phyloP scores from a whole-genome alignment of 2,113 vertebrate genomes.

The Epinephelus lanceolatus region DNA sequence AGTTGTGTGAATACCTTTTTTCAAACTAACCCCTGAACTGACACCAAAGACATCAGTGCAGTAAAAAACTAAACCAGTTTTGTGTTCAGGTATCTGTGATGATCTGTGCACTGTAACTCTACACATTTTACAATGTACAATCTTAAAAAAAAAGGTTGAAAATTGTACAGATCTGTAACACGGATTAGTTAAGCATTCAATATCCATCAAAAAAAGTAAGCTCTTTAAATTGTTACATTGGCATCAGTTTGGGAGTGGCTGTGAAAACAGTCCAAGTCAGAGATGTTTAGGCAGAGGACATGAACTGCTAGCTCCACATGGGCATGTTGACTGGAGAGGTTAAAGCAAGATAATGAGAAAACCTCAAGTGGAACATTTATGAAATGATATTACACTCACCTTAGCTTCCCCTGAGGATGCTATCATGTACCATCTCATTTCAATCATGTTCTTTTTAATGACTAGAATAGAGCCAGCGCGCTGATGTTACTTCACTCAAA shows the following conservation, averaged over 20 bases:
- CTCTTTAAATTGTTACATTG: not conserved
- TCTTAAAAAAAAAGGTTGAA: not conserved
- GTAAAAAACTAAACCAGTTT: not conserved
- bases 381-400: conserved; percentile 68
- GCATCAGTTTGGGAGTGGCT: not conserved
- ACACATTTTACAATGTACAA: not conserved
- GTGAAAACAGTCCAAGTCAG: conserved; percentile 41
- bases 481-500: conserved; percentile 22
- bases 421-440: conserved; percentile 67
- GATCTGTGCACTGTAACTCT: not conserved
- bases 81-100: not conserved
- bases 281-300: conserved; percentile 42
- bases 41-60: not conserved
- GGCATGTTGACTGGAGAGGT: conserved; percentile 59
- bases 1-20: too few relatives aligned
- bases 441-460: conserved; percentile 71
- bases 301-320: conserved; percentile 31
- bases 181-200: not conserved
- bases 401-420: conserved; percentile 58
- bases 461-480: conserved; percentile 18
- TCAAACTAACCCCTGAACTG: too few relatives aligned
- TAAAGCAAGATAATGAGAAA: conserved; percentile 79
- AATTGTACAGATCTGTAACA: not conserved
- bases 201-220: not conserved
- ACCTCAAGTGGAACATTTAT: conserved; percentile 78